These are phyloP conservation scores for Platycheirus albimanus DNA, from an alignment of 2,888 invertebrate species.

Conservation along the genomic window DNA sequence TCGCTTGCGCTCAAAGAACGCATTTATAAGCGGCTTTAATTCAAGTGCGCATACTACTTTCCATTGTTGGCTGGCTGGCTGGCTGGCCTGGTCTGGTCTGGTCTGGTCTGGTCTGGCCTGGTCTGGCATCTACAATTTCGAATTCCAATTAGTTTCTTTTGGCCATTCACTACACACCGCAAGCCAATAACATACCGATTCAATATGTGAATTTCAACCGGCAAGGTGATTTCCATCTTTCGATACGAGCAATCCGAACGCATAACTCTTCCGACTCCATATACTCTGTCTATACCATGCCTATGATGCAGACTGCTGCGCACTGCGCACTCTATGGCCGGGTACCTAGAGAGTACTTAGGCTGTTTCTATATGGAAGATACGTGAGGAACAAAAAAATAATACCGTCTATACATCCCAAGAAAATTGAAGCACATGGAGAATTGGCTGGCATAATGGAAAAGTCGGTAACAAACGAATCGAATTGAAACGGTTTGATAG, in stretches of 20 bases:
- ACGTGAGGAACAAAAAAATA: constrained; percentile 4
- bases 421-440: constrained; percentile 46
- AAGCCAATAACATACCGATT: constrained; percentile 47
- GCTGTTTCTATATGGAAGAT: not conserved
- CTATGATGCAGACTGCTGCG: too few species aligned
- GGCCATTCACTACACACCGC: constrained; percentile 50
- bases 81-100: not conserved
- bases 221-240: constrained; percentile 70
- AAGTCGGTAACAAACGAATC: constrained; percentile 50
- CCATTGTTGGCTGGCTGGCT: constrained; percentile 48
- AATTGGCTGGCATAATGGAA: not conserved
- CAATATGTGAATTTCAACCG: constrained; percentile 50
- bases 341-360: constrained; percentile 26
- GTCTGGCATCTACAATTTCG: constrained; percentile 36
- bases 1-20: constrained; percentile 42
- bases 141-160: constrained; percentile 72
- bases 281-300: too few species aligned
- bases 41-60: constrained; percentile 31
- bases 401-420: too few species aligned
- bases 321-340: not conserved
- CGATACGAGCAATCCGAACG: constrained; percentile 67
- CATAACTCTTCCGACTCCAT: constrained; percentile 55
- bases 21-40: constrained; percentile 45
- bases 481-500: constrained; percentile 51
- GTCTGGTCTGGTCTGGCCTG: too few species aligned